Evolutionary conservation across 2,797 vertebrate species (phyloP), one percentile per base, ranked within the genome.

Genomic region (Oreortyx pictus): DNA sequence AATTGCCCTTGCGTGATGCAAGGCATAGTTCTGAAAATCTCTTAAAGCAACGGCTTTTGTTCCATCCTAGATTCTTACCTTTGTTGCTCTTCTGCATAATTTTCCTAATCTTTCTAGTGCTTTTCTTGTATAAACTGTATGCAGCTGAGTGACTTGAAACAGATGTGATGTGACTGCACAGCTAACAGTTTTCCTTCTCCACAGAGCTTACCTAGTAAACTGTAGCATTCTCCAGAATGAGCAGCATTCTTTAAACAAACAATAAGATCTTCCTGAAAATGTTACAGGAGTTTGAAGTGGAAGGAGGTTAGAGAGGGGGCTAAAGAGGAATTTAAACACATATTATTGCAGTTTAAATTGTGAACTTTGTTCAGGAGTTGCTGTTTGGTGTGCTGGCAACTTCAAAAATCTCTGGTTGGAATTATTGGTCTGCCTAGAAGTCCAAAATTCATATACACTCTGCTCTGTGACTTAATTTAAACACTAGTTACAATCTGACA

Each of bases 221-320:
- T 23, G n/a, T 57, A 25, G 14, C 9, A 5, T 70, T 70, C 86
- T 68, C 50, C 16, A 64, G 68, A 75, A 39, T 19, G 12, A 47
- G 13, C 6, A 33, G 14, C 5, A 1, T 59, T 75, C 56, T 70
- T 39, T 9, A 17, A 75, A 39, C 54, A 44, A 33, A 14, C 57
- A 20, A n/a, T 50, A 62, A 33, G 10, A 8, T 68, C 22, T 52
- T 88, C 6, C 37, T 71, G n/a, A 35, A 86, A 64, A 70, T 27
- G 33, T n/a, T 62, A 15, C 4, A 9, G 12, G 4, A 20, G 5
- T 3, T 1, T 31, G 17, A 35, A 4, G 54, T 13, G 8, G 54
- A n/a, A 56, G 12, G 31, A 56, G 54, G 18, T 56, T 4, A 23
- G 67, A 47, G 31, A 47, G 31, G 9, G 17, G 1, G 1, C 1